A percentile compares a stretch with the other conserved stretches of the same genome.
Evolutionary conservation across 2,113 vertebrate genomes (phyloP).

Genomic region (Buteo buteo): DNA sequence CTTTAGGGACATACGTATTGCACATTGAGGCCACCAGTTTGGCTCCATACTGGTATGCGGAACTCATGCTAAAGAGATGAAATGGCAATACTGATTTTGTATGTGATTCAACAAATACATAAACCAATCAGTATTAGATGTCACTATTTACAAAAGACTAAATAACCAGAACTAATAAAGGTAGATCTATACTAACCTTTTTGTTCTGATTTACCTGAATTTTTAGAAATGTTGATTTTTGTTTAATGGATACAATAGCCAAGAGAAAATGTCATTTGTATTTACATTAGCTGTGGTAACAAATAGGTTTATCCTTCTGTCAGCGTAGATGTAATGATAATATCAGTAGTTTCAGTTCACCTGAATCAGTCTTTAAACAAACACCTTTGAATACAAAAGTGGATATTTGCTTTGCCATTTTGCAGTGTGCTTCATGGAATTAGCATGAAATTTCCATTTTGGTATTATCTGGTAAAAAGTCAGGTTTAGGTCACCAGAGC

Average conservation of each 20-base stretch:
- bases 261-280: background rate
- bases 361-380: background rate
- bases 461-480: background rate
- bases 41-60: background rate
- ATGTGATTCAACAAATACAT: background rate
- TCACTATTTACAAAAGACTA: background rate
- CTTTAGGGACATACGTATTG: fast-evolving
- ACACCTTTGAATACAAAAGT: fast-evolving
- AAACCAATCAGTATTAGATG: background rate
- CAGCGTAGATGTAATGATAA: background rate
- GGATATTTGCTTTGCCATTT: background rate
- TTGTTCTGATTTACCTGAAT: background rate
- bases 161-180: background rate
- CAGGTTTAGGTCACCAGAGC: background rate
- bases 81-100: background rate
- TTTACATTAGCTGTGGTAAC: background rate
- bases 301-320: background rate
- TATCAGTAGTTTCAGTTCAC: background rate
- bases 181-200: background rate
- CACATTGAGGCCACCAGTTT: background rate
- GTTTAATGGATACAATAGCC: background rate
- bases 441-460: background rate
- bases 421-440: background rate
- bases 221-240: background rate
- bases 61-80: background rate